Evolutionary conservation across 2,888 invertebrate species (phyloP).

Genomic region (Pseudanteris insignis): DNA sequence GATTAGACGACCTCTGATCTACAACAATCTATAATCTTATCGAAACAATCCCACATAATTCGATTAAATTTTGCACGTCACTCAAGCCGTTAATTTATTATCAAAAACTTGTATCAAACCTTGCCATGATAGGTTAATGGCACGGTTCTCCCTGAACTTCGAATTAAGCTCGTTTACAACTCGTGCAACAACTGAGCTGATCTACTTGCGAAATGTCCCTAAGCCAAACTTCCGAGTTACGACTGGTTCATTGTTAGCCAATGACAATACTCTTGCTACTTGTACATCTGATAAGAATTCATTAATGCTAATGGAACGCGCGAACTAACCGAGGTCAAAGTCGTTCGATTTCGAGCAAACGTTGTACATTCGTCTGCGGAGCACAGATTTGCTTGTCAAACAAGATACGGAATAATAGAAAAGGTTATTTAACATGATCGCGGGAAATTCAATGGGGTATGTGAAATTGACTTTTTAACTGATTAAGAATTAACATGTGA

Average conservation of each 20-base stretch:
- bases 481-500: too few relatives aligned
- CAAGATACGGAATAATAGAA: too few relatives aligned
- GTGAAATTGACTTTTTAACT: too few relatives aligned
- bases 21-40: neutral
- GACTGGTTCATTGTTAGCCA: conserved; percentile 12
- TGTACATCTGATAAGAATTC: neutral
- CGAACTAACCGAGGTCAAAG: too few relatives aligned
- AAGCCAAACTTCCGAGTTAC: conserved; percentile 45
- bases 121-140: conserved; percentile 18
- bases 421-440: too few relatives aligned
- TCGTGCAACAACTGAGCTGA: conserved; percentile 51
- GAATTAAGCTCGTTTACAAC: conserved; percentile 53
- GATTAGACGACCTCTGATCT: too few relatives aligned
- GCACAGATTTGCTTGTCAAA: too few relatives aligned
- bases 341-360: too few relatives aligned
- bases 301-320: neutral
- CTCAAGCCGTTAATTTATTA: neutral
- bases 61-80: too few relatives aligned
- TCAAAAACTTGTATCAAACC: conserved; percentile 6
- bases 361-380: too few relatives aligned
- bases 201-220: conserved; percentile 53
- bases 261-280: neutral
- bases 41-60: too few relatives aligned
- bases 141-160: conserved; percentile 39
- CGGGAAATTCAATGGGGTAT: too few relatives aligned